Evolutionary conservation across 2,888 invertebrate species (phyloP).

Genomic region (Podabrus alpinus): DNA sequence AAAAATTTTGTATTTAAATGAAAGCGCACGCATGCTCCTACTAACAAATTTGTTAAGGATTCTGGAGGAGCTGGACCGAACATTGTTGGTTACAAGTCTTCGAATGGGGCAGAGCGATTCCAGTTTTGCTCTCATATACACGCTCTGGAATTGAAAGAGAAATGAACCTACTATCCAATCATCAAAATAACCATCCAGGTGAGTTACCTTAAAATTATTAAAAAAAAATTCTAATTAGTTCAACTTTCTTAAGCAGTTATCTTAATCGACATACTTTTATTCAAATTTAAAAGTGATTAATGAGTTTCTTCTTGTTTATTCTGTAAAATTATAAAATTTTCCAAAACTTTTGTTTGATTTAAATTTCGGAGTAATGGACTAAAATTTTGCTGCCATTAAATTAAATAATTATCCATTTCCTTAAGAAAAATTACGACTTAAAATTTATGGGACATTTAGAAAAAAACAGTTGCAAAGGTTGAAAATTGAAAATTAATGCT

Average conservation of each 20-base stretch:
- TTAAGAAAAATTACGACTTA: background rate
- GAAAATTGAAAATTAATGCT: background rate
- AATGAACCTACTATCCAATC: conserved; percentile 30
- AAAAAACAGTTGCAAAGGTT: background rate
- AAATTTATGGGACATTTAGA: background rate
- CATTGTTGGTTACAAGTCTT: conserved; percentile 29
- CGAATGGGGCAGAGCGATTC: conserved; percentile 61
- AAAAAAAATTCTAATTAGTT: background rate
- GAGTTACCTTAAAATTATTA: background rate
- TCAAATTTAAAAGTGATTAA: background rate
- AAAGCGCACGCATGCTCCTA: background rate
- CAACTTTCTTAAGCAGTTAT: background rate
- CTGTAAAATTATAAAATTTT: background rate
- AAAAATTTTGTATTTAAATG: background rate
- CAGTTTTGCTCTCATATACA: conserved; percentile 60
- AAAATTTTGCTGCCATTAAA: background rate
- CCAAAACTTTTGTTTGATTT: background rate
- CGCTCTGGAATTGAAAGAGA: conserved; percentile 56
- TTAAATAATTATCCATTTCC: background rate
- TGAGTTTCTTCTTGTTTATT: background rate
- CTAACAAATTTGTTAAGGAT: conserved; percentile 4
- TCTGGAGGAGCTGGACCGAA: conserved; percentile 21
- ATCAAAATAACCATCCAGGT: conserved; percentile 13
- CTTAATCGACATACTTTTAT: background rate
- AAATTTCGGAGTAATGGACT: background rate